Base-by-base conservation (phyloP, 2,797 vertebrate genomes). In the Semaprochilodus insignis region DNA sequence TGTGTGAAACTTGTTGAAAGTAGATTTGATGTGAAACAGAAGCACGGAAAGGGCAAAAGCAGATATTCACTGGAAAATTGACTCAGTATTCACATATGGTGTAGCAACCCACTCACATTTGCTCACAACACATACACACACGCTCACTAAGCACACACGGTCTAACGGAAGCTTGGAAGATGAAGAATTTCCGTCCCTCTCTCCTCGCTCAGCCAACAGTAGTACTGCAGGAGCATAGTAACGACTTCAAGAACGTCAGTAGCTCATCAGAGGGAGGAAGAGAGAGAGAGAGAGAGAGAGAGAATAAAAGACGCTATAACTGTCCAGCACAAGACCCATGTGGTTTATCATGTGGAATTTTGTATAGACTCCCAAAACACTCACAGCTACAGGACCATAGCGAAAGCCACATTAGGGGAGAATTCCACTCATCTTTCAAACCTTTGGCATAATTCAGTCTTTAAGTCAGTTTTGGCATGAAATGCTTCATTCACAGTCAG, bases 131-230 rank as follows among this genome's bases (percentile, higher is more conserved):
- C 23, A 77, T 57, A 81, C 25, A 4, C 40, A 51, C 82, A 81
- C 27, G 44, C 51, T 67, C 10, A 40, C 76, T 48, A 48, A 48
- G 81, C 76, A 84, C 82, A 63, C 52, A 82, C 87, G 14, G 16
- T 19, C 54, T 66, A 34, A 17, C 60, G n/a, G 27, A 74, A 34
- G 31, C 60, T 23, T 48, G 44, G 66, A 70, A 48, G 34, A 69
- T 40, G 40, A 70, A 70, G 67, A 70, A 70, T 70, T 71, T 51
- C 69, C n/a, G 27, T 71, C 44, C n/a, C 69, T 71, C 44, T 27
- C 34, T 70, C 11, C 23, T 71, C n/a, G 4, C n/a, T 51, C 36
- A 44, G 44, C 44, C 69, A 71, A 71, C 69, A 71, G 69, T 48
- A 48, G 21, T 19, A 23, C 70, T 52, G 48, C 48, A 27, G 70